phyloP scores from a whole-genome alignment of 2,797 vertebrate species.

The Brachyrhaphis roseni region DNA sequence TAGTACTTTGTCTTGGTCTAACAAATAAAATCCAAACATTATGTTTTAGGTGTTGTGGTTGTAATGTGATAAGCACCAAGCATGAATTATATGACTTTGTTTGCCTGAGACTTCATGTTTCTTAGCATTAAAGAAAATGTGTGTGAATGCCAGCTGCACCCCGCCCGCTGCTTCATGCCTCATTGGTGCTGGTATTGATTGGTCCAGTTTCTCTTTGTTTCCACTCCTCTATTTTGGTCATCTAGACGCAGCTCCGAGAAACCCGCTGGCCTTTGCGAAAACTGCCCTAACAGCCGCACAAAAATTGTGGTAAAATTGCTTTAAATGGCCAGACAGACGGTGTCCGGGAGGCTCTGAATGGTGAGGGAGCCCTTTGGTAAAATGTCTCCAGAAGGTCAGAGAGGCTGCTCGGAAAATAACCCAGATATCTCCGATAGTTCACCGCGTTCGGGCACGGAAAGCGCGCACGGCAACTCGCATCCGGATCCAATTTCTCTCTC shows the following conservation, averaged over 20 bases:
- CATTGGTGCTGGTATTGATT: constrained; percentile 82
- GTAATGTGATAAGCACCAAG: not conserved
- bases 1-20: not conserved
- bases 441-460: constrained; percentile 14
- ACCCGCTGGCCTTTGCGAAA: constrained; percentile 78
- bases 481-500: constrained; percentile 1
- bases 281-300: constrained; percentile 64
- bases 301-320: constrained; percentile 73
- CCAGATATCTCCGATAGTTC: constrained; percentile 56
- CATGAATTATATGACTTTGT: constrained; percentile 5
- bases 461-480: not conserved
- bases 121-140: constrained; percentile 11
- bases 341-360: constrained; percentile 62
- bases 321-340: constrained; percentile 68
- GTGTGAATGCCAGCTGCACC: constrained; percentile 20
- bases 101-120: constrained; percentile 1
- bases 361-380: constrained; percentile 72
- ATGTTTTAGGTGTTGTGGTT: not conserved
- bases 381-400: constrained; percentile 78
- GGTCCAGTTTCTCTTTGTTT: constrained; percentile 82
- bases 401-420: constrained; percentile 55
- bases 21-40: not conserved
- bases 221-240: constrained; percentile 70
- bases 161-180: constrained; percentile 77
- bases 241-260: constrained; percentile 70